Conservation (phyloP, 2,888 invertebrate species). For the Hemicrepidius hirtus region DNA sequence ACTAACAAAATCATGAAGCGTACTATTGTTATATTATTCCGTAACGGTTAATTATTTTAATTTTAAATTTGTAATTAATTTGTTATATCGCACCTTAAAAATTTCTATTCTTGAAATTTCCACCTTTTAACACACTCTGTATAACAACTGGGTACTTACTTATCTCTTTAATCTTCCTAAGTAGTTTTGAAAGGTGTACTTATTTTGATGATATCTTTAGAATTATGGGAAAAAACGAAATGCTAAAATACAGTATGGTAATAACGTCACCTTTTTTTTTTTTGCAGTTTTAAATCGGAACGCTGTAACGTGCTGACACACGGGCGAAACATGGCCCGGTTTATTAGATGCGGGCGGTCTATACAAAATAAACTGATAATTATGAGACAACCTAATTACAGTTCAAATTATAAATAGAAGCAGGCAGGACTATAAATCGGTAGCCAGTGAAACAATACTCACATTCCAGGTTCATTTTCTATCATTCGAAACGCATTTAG, state of each 20-base stretch:
- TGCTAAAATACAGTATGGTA: background rate
- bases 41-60: no score
- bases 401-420: slow-evolving; percentile 22
- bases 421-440: background rate
- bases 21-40: no score
- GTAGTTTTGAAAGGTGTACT: no score
- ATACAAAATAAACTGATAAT: slow-evolving; percentile 17
- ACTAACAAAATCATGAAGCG: no score
- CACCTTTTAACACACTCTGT: no score
- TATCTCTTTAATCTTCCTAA: no score
- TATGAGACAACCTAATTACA: slow-evolving; percentile 14
- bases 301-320: slow-evolving; percentile 6
- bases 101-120: no score
- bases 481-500: background rate
- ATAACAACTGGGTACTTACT: no score
- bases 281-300: background rate
- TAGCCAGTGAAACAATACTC: no score
- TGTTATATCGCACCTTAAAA: no score
- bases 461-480: background rate
- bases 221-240: background rate
- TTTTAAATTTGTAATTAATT: no score
- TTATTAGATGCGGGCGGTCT: slow-evolving; percentile 16
- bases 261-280: background rate
- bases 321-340: slow-evolving; percentile 6
- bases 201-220: no score